These are phyloP conservation scores for Atta cephalotes DNA, from an alignment of 1,140 invertebrate species.

Conservation along the genomic window DNA sequence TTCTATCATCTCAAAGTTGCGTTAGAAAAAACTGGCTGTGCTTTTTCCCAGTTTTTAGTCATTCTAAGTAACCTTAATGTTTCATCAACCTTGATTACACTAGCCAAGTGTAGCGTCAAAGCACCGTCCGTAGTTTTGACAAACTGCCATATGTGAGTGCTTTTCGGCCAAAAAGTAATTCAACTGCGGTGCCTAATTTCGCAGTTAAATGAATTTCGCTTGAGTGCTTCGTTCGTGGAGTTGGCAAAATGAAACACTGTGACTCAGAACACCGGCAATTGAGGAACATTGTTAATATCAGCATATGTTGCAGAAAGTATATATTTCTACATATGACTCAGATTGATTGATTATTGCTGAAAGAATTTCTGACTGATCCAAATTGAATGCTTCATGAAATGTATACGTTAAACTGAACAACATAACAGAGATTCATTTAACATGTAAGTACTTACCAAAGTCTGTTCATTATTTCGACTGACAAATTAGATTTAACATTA, in stretches of 20 bases:
- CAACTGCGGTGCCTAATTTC: constrained; percentile 61
- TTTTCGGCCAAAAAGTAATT: constrained; percentile 55
- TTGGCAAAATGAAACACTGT: constrained; percentile 36
- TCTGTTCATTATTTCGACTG: constrained; percentile 29
- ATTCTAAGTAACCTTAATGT: constrained; percentile 17
- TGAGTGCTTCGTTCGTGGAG: constrained; percentile 51
- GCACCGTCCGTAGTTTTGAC: constrained; percentile 28
- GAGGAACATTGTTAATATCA: constrained; percentile 51
- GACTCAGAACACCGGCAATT: background rate
- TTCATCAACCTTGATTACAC: constrained; percentile 40
- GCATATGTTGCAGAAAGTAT: background rate
- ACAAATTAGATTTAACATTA: constrained; percentile 38
- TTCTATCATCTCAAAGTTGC: background rate
- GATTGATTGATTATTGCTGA: constrained; percentile 42
- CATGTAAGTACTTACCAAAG: constrained; percentile 36
- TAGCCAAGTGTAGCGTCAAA: constrained; percentile 27
- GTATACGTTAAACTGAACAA: background rate
- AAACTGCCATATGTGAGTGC: constrained; percentile 39
- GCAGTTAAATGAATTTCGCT: constrained; percentile 61
- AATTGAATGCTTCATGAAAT: background rate
- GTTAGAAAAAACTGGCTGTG: background rate
- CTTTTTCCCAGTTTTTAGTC: background rate
- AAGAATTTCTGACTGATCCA: constrained; percentile 26
- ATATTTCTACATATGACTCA: no score
- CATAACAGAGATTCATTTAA: constrained; percentile 32